A percentile compares a stretch with the other conserved stretches of the same genome.
Evolutionary conservation across 2,113 vertebrate genomes (phyloP).

Genomic region (Cololabis saira): DNA sequence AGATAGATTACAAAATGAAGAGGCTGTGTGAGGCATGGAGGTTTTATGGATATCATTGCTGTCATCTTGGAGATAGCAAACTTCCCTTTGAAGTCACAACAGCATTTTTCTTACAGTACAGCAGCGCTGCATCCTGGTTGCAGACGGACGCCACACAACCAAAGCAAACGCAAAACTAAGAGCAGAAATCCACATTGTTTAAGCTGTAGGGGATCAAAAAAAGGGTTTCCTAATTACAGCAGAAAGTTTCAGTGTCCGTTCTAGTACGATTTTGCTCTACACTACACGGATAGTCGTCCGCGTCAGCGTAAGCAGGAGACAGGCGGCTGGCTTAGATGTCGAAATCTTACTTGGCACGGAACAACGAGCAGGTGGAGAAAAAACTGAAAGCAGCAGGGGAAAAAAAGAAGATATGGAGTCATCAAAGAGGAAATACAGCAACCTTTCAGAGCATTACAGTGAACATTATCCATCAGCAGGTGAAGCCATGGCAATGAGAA

Average conservation of each 20-base stretch:
- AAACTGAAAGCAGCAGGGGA: neutral
- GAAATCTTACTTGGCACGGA: neutral
- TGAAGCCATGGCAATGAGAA: neutral
- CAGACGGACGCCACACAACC: neutral
- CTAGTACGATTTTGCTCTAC: too few relatives aligned
- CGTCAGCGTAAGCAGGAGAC: too few relatives aligned
- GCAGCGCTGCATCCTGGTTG: neutral
- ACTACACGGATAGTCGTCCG: too few relatives aligned
- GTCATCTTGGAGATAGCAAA: conserved; percentile 18
- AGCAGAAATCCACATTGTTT: too few relatives aligned
- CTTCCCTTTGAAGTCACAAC: conserved; percentile 37
- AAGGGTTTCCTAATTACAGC: too few relatives aligned
- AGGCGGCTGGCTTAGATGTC: too few relatives aligned
- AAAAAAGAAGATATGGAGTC: neutral
- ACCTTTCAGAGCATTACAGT: neutral
- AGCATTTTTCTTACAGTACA: conserved; percentile 11
- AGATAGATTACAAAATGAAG: conserved; percentile 59
- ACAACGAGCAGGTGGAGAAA: neutral
- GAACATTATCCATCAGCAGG: neutral
- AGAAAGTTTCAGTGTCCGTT: too few relatives aligned
- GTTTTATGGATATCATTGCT: conserved; percentile 48
- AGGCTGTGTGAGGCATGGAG: conserved; percentile 42
- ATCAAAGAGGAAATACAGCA: neutral
- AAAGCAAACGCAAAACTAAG: neutral
- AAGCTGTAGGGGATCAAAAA: too few relatives aligned